phyloP scores from a whole-genome alignment of 2,888 invertebrate genomes.

The Augochlorella aurata region DNA sequence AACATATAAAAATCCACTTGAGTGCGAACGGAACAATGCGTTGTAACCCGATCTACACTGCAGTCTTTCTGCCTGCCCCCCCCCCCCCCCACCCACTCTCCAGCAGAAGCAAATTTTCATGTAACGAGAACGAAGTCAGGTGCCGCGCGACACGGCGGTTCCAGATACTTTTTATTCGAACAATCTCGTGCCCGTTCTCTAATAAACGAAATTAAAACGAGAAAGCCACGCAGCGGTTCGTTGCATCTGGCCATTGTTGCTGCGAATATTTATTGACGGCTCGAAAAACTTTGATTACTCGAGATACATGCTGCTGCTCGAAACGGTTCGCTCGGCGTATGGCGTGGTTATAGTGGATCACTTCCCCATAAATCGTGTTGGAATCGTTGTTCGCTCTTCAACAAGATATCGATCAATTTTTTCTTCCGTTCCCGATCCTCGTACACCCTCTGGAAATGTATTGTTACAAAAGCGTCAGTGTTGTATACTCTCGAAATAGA shows the following conservation, averaged over 20 bases:
- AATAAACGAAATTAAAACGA: constrained; percentile 10
- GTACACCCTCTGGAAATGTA: background rate
- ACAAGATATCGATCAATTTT: background rate
- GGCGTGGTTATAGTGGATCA: background rate
- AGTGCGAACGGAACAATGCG: constrained; percentile 11
- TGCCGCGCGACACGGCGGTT: background rate
- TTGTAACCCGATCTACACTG: constrained; percentile 8
- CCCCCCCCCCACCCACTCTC: background rate
- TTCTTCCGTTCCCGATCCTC: background rate
- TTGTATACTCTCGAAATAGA: background rate
- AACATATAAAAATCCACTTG: constrained; percentile 21
- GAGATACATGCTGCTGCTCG: background rate
- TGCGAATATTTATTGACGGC: background rate
- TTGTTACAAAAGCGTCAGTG: background rate
- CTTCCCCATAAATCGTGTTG: background rate
- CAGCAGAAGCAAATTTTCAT: constrained; percentile 2
- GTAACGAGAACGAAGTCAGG: constrained; percentile 7
- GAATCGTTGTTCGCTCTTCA: background rate
- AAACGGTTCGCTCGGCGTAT: background rate
- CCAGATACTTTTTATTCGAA: constrained; percentile 5
- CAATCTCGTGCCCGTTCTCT: no score
- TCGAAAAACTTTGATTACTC: constrained; percentile 3
- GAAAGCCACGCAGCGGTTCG: background rate
- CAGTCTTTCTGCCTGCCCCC: background rate
- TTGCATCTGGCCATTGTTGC: background rate